Percentiles rank a stretch among this genome's conserved stretches.
These are phyloP conservation scores for Sinohyriopsis cumingii DNA, from an alignment of 2,888 invertebrate genomes.

Conservation along the genomic window DNA sequence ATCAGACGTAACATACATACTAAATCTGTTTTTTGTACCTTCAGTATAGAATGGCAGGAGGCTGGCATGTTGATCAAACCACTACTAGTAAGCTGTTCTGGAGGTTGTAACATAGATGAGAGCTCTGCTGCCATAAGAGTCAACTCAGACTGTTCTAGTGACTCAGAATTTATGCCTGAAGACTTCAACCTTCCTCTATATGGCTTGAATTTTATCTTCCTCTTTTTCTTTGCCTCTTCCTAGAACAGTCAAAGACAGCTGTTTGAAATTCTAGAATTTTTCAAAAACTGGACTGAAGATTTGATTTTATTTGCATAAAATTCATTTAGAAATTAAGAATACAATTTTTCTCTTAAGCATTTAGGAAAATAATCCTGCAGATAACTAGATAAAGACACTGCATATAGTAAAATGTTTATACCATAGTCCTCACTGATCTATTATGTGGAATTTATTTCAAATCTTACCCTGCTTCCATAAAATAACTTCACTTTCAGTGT, in stretches of 20 bases:
- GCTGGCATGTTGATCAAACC: conserved; percentile 62
- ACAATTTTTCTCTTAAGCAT: no score
- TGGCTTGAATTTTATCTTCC: conserved; percentile 54
- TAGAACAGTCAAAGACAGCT: conserved; percentile 7
- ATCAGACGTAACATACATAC: neutral
- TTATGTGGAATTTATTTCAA: no score
- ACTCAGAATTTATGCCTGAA: conserved; percentile 55
- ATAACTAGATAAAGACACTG: no score
- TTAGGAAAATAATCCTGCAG: no score
- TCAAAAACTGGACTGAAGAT: neutral
- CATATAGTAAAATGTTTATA: no score
- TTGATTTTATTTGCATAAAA: no score
- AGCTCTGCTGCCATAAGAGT: conserved; percentile 49
- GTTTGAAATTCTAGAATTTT: neutral
- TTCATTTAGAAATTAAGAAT: no score
- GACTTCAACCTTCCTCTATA: conserved; percentile 59
- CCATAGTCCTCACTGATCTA: no score
- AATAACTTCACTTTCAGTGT: no score
- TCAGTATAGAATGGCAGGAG: conserved; percentile 65
- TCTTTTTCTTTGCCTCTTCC: conserved; percentile 39
- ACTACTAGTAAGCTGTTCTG: conserved; percentile 26
- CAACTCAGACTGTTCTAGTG: conserved; percentile 63
- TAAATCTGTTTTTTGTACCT: conserved; percentile 41
- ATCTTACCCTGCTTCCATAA: no score
- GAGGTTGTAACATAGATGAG: conserved; percentile 35